Evolutionary conservation across 2,888 invertebrate species (phyloP).

Genomic region (Cosmopolites sordidus): DNA sequence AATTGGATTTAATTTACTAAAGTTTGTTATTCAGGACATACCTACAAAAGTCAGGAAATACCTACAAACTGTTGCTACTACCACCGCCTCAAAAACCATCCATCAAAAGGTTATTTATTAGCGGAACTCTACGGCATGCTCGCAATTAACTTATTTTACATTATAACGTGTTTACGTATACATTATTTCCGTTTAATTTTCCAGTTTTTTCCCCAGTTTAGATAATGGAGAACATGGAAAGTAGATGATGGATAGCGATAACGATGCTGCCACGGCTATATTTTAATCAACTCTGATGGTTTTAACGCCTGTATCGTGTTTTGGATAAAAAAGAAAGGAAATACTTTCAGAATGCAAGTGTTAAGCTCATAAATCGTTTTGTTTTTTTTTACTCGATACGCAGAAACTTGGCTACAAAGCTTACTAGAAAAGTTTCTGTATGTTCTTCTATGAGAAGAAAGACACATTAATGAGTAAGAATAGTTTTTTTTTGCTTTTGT

Average conservation of each 20-base stretch:
- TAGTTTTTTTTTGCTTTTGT: too few species aligned
- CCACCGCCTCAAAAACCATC: not conserved
- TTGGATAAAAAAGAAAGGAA: not conserved
- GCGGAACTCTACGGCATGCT: not conserved
- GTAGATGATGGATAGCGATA: constrained; percentile 27
- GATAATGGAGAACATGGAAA: constrained; percentile 28
- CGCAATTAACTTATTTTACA: not conserved
- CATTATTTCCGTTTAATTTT: constrained; percentile 27
- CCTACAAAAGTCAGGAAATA: too few species aligned
- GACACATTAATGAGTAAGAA: too few species aligned
- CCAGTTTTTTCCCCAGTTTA: constrained; percentile 21
- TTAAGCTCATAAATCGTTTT: not conserved
- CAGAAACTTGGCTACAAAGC: too few species aligned
- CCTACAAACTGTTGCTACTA: not conserved
- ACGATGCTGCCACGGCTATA: constrained; percentile 21
- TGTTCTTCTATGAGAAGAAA: too few species aligned
- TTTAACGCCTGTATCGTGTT: constrained; percentile 10
- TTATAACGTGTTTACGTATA: constrained; percentile 24
- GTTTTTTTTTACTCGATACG: too few species aligned
- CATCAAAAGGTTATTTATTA: constrained; percentile 5
- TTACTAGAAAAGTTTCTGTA: too few species aligned
- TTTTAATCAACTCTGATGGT: constrained; percentile 25
- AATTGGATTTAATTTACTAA: too few species aligned
- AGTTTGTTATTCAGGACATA: too few species aligned
- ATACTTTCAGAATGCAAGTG: not conserved